Evolutionary conservation across 2,888 invertebrate genomes (phyloP).

Genomic region (Atrina japonica): DNA sequence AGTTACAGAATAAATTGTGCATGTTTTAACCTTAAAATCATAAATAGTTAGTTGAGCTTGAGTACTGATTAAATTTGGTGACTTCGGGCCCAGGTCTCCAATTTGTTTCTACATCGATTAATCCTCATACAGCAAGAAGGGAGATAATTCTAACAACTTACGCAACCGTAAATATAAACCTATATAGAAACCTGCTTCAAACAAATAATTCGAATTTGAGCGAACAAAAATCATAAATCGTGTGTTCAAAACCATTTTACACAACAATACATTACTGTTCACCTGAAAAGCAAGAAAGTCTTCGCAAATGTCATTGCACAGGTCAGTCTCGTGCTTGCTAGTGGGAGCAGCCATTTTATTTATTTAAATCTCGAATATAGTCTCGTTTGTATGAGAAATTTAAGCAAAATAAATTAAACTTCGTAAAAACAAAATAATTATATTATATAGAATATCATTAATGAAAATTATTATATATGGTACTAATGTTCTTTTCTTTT

Average conservation of each 20-base stretch:
- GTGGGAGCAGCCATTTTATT: slow-evolving; percentile 73
- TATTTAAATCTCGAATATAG: neutral
- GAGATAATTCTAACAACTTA: too few species aligned
- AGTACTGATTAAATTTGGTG: too few species aligned
- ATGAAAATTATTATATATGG: neutral
- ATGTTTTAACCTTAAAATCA: too few species aligned
- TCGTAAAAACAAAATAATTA: neutral
- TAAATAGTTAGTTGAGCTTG: too few species aligned
- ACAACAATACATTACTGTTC: neutral
- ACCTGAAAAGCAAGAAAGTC: slow-evolving; percentile 72
- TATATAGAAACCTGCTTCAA: neutral
- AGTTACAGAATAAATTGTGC: too few species aligned
- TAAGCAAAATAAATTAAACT: neutral
- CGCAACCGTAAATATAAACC: too few species aligned
- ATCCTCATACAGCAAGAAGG: too few species aligned
- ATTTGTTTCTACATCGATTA: too few species aligned
- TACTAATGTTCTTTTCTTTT: neutral
- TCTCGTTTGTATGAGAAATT: slow-evolving; percentile 9
- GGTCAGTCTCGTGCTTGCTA: slow-evolving; percentile 23
- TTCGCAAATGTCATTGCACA: slow-evolving; percentile 45
- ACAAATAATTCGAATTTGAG: too few species aligned
- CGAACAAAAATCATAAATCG: too few species aligned
- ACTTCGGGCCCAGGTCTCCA: too few species aligned
- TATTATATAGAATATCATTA: neutral
- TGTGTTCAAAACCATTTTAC: too few species aligned